Evolutionary conservation across 2,888 invertebrate species (phyloP).

Genomic region (Rhingia campestris): DNA sequence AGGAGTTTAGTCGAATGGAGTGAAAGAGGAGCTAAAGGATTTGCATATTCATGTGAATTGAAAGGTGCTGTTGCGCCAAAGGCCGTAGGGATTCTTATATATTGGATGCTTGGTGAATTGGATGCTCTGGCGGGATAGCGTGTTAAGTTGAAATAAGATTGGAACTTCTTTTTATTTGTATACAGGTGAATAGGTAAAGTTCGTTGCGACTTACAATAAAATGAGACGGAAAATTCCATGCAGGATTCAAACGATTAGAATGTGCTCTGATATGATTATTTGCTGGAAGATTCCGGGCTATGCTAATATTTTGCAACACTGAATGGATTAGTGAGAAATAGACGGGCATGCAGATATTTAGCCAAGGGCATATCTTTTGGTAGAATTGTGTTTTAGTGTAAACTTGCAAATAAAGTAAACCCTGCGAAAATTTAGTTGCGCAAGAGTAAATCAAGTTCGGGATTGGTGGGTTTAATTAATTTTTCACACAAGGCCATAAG

Average conservation of each 20-base stretch:
- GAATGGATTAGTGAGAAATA: too few species aligned
- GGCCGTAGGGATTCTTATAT: constrained; percentile 51
- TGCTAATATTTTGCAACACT: neutral
- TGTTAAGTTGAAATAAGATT: constrained; percentile 60
- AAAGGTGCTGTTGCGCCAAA: constrained; percentile 52
- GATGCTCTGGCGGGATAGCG: constrained; percentile 45
- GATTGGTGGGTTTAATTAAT: too few species aligned
- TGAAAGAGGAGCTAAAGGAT: constrained; percentile 48
- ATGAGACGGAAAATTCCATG: constrained; percentile 2
- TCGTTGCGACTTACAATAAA: constrained; percentile 2
- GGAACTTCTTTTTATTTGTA: constrained; percentile 46
- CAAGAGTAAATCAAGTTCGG: too few species aligned
- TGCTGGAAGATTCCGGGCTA: neutral
- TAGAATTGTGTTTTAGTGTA: too few species aligned
- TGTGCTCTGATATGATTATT: constrained; percentile 1
- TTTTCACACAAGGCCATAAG: too few species aligned
- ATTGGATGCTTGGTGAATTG: constrained; percentile 53
- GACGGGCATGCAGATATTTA: too few species aligned
- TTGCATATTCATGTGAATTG: constrained; percentile 70
- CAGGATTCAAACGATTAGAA: neutral
- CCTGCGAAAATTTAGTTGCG: too few species aligned
- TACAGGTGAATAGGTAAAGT: constrained; percentile 33
- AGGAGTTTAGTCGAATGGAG: constrained; percentile 12
- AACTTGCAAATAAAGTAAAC: too few species aligned
- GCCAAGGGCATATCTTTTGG: too few species aligned